A percentile compares a stretch with the other conserved stretches of the same genome.
phyloP scores from a whole-genome alignment of 2,888 invertebrate species.

The Acrobasis suavella region DNA sequence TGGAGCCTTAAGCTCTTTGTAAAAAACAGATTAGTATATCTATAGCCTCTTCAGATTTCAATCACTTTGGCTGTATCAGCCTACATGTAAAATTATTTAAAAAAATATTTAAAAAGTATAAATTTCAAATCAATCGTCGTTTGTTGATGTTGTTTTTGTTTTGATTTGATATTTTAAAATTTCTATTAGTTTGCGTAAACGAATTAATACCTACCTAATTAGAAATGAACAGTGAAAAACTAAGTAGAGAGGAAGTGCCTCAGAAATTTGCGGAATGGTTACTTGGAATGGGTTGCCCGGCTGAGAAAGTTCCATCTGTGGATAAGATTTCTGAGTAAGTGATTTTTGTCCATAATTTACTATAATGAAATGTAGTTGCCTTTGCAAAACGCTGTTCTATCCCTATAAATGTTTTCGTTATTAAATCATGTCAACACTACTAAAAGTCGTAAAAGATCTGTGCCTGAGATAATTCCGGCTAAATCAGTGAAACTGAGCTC shows the following conservation, averaged over 20 bases:
- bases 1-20: too few relatives aligned
- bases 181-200: background rate
- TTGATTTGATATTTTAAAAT: background rate
- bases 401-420: too few relatives aligned
- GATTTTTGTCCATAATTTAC: background rate
- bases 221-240: conserved; percentile 52
- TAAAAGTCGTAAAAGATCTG: too few relatives aligned
- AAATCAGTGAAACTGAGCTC: too few relatives aligned
- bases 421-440: too few relatives aligned
- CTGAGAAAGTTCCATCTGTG: conserved; percentile 61
- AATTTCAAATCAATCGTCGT: background rate
- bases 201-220: conserved; percentile 15
- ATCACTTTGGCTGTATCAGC: too few relatives aligned
- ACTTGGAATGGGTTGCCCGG: conserved; percentile 68
- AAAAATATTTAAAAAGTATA: too few relatives aligned
- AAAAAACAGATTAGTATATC: too few relatives aligned
- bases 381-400: background rate
- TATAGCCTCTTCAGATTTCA: too few relatives aligned
- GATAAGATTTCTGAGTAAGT: conserved; percentile 68
- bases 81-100: too few relatives aligned
- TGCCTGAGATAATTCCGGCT: too few relatives aligned
- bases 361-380: background rate
- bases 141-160: background rate
- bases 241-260: conserved; percentile 67
- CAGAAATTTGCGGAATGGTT: conserved; percentile 69